phyloP scores from a whole-genome alignment of 2,113 vertebrate genomes.

The Lichenostomus cassidix region DNA sequence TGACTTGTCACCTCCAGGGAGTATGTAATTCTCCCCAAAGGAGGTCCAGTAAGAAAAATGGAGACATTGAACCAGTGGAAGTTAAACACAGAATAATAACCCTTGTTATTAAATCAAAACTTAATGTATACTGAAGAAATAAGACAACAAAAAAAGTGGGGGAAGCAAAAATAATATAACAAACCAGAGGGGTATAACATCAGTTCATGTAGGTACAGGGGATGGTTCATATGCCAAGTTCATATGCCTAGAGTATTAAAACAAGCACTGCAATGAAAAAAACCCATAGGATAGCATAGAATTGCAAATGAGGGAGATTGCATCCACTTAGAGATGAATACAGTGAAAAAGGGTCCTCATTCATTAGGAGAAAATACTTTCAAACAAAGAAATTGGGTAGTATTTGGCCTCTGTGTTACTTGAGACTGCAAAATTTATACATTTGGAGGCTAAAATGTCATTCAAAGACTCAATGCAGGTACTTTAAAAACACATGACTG shows the following conservation, averaged over 20 bases:
- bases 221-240: not conserved
- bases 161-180: not conserved
- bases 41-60: not conserved
- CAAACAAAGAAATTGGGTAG: not conserved
- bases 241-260: not conserved
- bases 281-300: not conserved
- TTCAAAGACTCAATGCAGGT: not conserved
- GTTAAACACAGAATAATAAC: conserved; percentile 1
- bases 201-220: not conserved
- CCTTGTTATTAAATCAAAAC: not conserved
- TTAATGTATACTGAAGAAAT: not conserved
- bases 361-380: not conserved
- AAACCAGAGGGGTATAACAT: not conserved
- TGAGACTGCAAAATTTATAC: not conserved
- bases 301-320: not conserved
- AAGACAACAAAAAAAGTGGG: not conserved
- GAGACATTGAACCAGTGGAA: not conserved
- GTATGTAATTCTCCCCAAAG: not conserved
- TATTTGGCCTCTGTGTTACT: not conserved
- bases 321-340: not conserved
- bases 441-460: not conserved
- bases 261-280: not conserved
- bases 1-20: not conserved
- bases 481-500: not conserved
- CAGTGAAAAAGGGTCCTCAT: not conserved